Evolutionary conservation across 2,888 invertebrate genomes (phyloP).

Genomic region (Plagiodera versicolora): DNA sequence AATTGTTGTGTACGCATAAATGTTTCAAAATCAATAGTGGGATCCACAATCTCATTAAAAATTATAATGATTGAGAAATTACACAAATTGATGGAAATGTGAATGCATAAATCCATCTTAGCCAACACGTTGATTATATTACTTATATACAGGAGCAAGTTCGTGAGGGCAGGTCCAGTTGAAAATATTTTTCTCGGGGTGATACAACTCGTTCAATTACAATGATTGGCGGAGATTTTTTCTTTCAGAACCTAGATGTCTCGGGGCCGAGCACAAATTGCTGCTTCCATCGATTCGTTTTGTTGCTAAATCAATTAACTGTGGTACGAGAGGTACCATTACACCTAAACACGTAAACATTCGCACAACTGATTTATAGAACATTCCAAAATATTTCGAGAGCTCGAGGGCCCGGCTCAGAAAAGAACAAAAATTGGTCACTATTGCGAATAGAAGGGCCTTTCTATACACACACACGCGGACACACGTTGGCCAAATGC

Average conservation of each 20-base stretch:
- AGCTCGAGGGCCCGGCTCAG: not conserved
- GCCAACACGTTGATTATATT: no score
- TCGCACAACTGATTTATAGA: not conserved
- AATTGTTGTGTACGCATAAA: no score
- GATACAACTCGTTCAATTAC: no score
- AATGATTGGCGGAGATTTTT: not conserved
- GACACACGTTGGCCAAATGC: not conserved
- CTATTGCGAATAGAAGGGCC: not conserved
- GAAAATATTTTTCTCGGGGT: no score
- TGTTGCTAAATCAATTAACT: constrained; percentile 1
- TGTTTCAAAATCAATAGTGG: no score
- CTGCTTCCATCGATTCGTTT: not conserved
- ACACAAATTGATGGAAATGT: no score
- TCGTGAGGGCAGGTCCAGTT: no score
- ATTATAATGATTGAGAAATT: no score
- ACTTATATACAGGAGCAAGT: no score
- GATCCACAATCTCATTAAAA: no score
- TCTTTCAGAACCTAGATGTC: not conserved
- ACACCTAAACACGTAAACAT: not conserved
- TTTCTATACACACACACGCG: not conserved
- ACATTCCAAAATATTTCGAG: not conserved
- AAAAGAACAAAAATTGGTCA: not conserved
- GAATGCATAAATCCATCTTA: no score
- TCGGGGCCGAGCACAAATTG: not conserved
- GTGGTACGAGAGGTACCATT: not conserved